Evolutionary conservation across 2,797 vertebrate genomes (phyloP), one percentile per base, ranked within the genome.

Genomic region (Lacerta viridis): DNA sequence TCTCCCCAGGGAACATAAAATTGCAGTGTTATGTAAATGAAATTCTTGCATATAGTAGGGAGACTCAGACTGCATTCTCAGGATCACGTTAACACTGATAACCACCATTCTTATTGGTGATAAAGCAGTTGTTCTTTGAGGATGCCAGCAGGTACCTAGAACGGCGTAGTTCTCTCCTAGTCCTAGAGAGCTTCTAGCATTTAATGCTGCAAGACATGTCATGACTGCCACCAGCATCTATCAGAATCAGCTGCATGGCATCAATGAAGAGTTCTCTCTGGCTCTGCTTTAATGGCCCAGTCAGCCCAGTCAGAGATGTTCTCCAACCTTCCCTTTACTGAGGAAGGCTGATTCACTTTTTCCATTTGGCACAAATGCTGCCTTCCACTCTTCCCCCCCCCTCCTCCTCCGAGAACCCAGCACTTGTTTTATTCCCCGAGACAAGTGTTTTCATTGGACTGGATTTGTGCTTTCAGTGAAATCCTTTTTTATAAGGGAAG

Each of bases 51-150:
- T 29, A 6, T 25, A 89, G 43, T 55, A 25, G 2, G 1, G 20
- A 88, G 11, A 78, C 68, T n/a, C 20, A 77, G 3, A 23, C 15
- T 23, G 9, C n/a, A 46, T 43, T 82, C 55, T 87, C 87, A 71
- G 82, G 74, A 41, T 88, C 64, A 43, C 3, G 23, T 74, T n/a
- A 29, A 64, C 33, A n/a, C 55, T 83, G 68, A 33, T 10, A 64
- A 61, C 71, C 13, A 68, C 39, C 29, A 74, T 23, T 61, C 11
- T 9, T 74, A 8, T 43, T 83, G n/a, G 15, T 41, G 68, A 77
- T 29, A 88, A 83, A 72, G 36, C 68, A 80, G 27, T 33, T 23
- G 36, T 41, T 9, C 69, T 81, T 80, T 87, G 64, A 55, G 76
- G 69, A 72, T 33, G 43, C 20, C 59, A 87, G 80, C 29, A 46